Conservation (phyloP, 1,140 invertebrate genomes). For the Drosophila elegans region DNA sequence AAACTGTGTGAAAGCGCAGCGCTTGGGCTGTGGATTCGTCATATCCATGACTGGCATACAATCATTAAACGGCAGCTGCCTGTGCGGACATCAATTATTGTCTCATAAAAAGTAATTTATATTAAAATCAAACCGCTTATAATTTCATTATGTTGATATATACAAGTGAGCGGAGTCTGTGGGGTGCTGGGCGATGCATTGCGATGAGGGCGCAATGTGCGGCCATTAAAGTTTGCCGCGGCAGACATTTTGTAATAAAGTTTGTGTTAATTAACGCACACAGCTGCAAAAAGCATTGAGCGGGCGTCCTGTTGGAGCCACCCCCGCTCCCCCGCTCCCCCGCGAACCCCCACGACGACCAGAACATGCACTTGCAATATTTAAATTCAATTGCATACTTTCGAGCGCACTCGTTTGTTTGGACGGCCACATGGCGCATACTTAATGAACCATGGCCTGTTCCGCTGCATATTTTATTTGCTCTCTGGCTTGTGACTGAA, state of each 20-base stretch:
- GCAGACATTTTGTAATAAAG: slow-evolving; percentile 75
- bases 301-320: not conserved
- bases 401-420: slow-evolving; percentile 66
- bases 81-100: slow-evolving; percentile 63
- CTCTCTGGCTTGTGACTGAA: slow-evolving; percentile 42
- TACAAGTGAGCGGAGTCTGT: slow-evolving; percentile 9
- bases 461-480: slow-evolving; percentile 73
- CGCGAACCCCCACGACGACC: not conserved
- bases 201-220: slow-evolving; percentile 12
- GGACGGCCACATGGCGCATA: slow-evolving; percentile 71
- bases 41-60: slow-evolving; percentile 31
- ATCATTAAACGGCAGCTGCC: slow-evolving; percentile 66
- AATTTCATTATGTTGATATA: slow-evolving; percentile 77
- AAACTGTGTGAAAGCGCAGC: too few species aligned
- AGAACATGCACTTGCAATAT: slow-evolving; percentile 71
- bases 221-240: slow-evolving; percentile 60
- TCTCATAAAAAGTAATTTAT: slow-evolving; percentile 80
- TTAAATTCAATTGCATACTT: slow-evolving; percentile 83
- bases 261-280: slow-evolving; percentile 80
- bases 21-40: slow-evolving; percentile 10
- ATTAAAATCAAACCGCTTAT: slow-evolving; percentile 81
- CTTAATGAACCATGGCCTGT: slow-evolving; percentile 74
- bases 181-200: not conserved
- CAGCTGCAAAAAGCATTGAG: slow-evolving; percentile 42
- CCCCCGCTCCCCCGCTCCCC: not conserved